Conservation (phyloP, 2,113 vertebrate genomes). For the Polypterus senegalus region DNA sequence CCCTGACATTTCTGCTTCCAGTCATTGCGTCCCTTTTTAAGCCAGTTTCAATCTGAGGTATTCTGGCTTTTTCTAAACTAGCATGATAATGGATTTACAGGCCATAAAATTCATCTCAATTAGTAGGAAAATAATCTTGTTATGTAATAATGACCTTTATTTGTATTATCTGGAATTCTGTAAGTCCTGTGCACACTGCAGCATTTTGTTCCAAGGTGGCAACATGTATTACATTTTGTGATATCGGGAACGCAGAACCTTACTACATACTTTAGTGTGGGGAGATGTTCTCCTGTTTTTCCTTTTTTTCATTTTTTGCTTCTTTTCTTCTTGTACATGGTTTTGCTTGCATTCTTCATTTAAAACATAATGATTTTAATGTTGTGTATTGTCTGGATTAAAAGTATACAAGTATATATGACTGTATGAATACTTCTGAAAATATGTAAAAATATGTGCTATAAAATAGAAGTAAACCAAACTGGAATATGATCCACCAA, state of each 20-base stretch:
- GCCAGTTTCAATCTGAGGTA: background rate
- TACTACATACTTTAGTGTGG: too few relatives aligned
- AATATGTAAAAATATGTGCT: background rate
- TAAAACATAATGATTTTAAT: slow-evolving; percentile 4
- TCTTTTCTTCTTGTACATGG: background rate
- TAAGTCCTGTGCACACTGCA: slow-evolving; percentile 1
- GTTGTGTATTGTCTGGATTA: slow-evolving; percentile 9
- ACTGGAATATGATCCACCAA: slow-evolving; percentile 10
- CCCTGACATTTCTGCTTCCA: too few relatives aligned
- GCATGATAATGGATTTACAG: slow-evolving; percentile 1
- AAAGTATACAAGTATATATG: slow-evolving; percentile 6
- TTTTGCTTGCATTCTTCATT: slow-evolving; percentile 2
- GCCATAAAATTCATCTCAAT: background rate
- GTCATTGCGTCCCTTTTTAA: too few relatives aligned
- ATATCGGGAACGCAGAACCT: too few relatives aligned
- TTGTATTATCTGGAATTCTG: background rate
- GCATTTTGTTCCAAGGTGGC: slow-evolving; percentile 5
- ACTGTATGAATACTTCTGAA: background rate
- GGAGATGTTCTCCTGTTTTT: too few relatives aligned
- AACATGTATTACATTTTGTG: background rate
- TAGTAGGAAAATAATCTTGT: background rate
- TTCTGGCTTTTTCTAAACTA: background rate
- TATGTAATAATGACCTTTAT: slow-evolving; percentile 1
- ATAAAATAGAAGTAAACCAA: background rate
- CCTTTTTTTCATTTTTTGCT: background rate